phyloP scores from a whole-genome alignment of 2,888 invertebrate genomes.

The Drosophila mimetica region DNA sequence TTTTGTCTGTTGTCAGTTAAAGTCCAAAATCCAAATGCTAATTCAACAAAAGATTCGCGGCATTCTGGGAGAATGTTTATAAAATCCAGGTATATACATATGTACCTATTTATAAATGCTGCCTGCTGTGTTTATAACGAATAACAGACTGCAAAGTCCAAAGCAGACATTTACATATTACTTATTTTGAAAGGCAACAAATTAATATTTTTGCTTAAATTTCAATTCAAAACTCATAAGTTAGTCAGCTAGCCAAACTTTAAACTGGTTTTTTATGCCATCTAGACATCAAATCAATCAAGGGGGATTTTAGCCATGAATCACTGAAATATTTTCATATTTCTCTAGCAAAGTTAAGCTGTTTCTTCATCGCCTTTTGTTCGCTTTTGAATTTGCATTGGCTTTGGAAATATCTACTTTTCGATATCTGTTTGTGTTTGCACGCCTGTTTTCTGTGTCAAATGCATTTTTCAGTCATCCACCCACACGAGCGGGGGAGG shows the following conservation, averaged over 20 bases:
- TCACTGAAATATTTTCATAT: slow-evolving; percentile 18
- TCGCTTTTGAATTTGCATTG: not conserved
- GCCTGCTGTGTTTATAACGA: slow-evolving; percentile 3
- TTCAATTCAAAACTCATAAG: too few relatives aligned
- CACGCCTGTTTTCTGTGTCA: slow-evolving; percentile 63
- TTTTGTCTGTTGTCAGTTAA: slow-evolving; percentile 20
- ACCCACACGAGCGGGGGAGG: slow-evolving; percentile 25
- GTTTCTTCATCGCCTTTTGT: not conserved
- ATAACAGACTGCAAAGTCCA: slow-evolving; percentile 15
- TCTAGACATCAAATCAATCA: slow-evolving; percentile 31
- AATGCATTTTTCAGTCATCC: slow-evolving; percentile 78
- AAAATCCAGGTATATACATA: not conserved
- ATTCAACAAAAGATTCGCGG: slow-evolving; percentile 9
- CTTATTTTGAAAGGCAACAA: not conserved
- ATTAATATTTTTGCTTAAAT: too few relatives aligned
- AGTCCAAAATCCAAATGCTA: slow-evolving; percentile 48
- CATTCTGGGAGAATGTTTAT: slow-evolving; percentile 10
- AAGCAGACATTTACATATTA: not conserved
- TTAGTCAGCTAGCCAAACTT: not conserved
- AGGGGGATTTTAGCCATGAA: slow-evolving; percentile 14
- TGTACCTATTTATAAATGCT: not conserved
- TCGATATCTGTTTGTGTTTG: slow-evolving; percentile 5
- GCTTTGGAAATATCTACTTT: slow-evolving; percentile 8
- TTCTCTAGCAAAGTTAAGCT: not conserved
- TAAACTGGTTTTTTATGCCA: slow-evolving; percentile 19